These are phyloP conservation scores for Drosophila yakuba DNA, from an alignment of 1,140 invertebrate genomes.

Conservation along the genomic window DNA sequence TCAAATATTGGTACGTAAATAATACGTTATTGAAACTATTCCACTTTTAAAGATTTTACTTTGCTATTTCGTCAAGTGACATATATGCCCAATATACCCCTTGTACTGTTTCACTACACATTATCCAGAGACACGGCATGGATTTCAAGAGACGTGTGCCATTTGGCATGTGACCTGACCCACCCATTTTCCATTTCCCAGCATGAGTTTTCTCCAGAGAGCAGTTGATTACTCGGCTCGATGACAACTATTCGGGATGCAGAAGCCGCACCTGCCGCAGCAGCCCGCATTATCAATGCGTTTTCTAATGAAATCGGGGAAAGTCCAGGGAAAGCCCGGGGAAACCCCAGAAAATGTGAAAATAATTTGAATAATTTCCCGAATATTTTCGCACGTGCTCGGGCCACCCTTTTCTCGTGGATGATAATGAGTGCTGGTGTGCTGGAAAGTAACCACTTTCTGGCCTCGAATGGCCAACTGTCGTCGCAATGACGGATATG, in stretches of 20 bases:
- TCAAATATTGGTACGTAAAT: too few relatives aligned
- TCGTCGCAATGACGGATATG: slow-evolving; percentile 73
- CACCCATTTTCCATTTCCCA: slow-evolving; percentile 37
- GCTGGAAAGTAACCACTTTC: slow-evolving; percentile 72
- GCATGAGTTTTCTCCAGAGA: slow-evolving; percentile 47
- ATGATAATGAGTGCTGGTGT: slow-evolving; percentile 60
- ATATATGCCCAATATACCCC: slow-evolving; percentile 15
- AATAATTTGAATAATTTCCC: slow-evolving; percentile 58
- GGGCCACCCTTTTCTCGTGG: slow-evolving; percentile 37
- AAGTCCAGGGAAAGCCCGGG: slow-evolving; percentile 26
- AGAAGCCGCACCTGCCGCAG: slow-evolving; percentile 39
- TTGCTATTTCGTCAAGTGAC: too few relatives aligned
- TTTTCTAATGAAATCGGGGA: slow-evolving; percentile 25
- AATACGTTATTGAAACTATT: too few relatives aligned
- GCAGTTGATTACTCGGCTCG: slow-evolving; percentile 42
- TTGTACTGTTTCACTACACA: background rate
- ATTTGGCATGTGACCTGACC: slow-evolving; percentile 59
- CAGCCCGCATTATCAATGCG: slow-evolving; percentile 25
- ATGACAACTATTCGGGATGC: slow-evolving; percentile 52
- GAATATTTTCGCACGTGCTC: slow-evolving; percentile 54
- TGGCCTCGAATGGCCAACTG: slow-evolving; percentile 50
- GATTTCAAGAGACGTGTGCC: slow-evolving; percentile 73
- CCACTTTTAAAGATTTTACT: too few relatives aligned
- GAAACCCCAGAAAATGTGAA: slow-evolving; percentile 52
- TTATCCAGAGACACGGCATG: slow-evolving; percentile 54